These are phyloP conservation scores for Narcine bancroftii DNA, from an alignment of 2,113 vertebrate genomes.

Conservation along the genomic window DNA sequence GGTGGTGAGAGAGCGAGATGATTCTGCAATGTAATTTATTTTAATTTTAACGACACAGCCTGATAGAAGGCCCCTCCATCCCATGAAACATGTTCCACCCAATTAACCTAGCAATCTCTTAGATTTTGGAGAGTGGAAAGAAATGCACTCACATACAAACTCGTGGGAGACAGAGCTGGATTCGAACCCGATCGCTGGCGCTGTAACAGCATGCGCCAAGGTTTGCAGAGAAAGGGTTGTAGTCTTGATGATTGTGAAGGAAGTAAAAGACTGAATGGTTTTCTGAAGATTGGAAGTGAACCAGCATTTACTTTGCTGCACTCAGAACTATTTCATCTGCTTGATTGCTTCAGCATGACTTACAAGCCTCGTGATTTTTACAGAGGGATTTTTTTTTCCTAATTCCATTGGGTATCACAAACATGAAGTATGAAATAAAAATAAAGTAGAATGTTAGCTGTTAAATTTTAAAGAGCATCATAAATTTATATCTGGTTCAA, in stretches of 20 bases:
- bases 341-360: not conserved
- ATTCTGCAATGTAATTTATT: not conserved
- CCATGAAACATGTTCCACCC: no score
- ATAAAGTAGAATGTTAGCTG: constrained; percentile 37
- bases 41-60: no score
- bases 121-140: no score
- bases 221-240: no score
- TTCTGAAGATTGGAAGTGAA: not conserved
- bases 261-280: constrained; percentile 5
- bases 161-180: no score
- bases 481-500: constrained; percentile 36
- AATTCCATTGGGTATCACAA: constrained; percentile 34
- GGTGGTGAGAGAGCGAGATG: not conserved
- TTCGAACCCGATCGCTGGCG: no score
- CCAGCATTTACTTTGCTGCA: not conserved
- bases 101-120: no score
- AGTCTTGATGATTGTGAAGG: no score
- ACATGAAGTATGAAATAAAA: constrained; percentile 35
- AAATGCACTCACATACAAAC: no score
- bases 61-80: not conserved
- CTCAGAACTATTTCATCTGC: constrained; percentile 20
- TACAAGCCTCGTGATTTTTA: not conserved
- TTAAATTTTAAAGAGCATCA: constrained; percentile 37
- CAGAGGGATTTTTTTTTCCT: not conserved
- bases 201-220: no score